These are phyloP conservation scores for Tupaia tana DNA, from an alignment of 2,113 vertebrate genomes.

Conservation along the genomic window DNA sequence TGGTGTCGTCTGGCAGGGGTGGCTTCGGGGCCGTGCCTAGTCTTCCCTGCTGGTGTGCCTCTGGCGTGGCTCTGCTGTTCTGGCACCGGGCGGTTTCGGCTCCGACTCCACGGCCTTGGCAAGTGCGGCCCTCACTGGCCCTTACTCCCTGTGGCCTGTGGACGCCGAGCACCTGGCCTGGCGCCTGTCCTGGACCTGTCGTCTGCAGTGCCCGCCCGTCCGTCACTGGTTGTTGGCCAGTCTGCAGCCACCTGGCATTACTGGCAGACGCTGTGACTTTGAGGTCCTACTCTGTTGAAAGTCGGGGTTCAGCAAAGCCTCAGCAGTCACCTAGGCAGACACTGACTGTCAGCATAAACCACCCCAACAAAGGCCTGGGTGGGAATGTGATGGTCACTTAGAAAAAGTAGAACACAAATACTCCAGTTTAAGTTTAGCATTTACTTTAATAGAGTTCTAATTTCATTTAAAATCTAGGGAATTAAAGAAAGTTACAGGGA, in stretches of 20 bases:
- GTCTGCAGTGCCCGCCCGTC: neutral
- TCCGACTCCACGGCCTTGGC: too few species aligned
- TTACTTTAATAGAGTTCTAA: slow-evolving; percentile 26
- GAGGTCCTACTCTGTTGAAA: neutral
- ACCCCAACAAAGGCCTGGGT: neutral
- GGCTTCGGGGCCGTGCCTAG: too few species aligned
- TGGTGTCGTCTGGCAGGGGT: too few species aligned
- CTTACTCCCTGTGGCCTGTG: too few species aligned
- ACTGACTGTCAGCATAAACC: neutral
- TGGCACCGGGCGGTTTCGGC: too few species aligned
- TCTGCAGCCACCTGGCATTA: too few species aligned
- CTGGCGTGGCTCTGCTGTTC: too few species aligned
- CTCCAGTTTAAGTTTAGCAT: neutral
- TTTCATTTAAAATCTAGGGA: slow-evolving; percentile 21
- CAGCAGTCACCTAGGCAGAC: neutral
- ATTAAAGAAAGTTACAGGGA: neutral
- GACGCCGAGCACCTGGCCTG: too few species aligned
- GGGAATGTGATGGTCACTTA: slow-evolving; percentile 19
- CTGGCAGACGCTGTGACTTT: neutral
- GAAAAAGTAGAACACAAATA: neutral
- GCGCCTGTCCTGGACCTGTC: too few species aligned
- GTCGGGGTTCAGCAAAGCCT: neutral
- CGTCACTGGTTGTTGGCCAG: neutral
- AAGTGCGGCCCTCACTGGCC: too few species aligned
- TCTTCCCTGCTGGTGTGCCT: too few species aligned